These are phyloP conservation scores for Xenopus borealis DNA, from an alignment of 2,113 vertebrate genomes.

Conservation along the genomic window DNA sequence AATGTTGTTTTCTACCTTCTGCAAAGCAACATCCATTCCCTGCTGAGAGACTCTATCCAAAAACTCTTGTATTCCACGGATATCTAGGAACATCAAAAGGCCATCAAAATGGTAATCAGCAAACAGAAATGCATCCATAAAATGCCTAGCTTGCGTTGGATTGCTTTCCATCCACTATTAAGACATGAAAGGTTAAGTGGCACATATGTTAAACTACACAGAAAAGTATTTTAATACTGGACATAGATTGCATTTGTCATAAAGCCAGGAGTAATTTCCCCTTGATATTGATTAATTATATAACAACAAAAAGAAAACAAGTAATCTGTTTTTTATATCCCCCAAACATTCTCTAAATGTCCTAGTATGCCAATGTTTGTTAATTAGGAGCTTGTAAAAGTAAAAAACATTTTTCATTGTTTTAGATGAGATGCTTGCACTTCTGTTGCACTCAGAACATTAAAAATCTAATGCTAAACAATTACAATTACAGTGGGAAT, in stretches of 20 bases:
- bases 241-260: conserved; percentile 34
- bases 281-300: not conserved
- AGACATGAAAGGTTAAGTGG: conserved; percentile 40
- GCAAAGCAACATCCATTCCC: conserved; percentile 97
- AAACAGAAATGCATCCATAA: conserved; percentile 45
- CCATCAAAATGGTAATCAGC: conserved; percentile 52
- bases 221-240: conserved; percentile 25
- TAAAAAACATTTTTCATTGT: not conserved
- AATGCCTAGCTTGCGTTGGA: conserved; percentile 32
- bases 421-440: not conserved
- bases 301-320: not conserved
- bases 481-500: not conserved
- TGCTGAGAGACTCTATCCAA: conserved; percentile 95
- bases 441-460: not conserved
- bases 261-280: not conserved
- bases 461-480: not conserved
- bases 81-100: conserved; percentile 77
- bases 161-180: conserved; percentile 23
- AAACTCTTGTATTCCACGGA: conserved; percentile 96
- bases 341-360: not conserved
- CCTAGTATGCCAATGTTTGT: not conserved
- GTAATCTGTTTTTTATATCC: not conserved
- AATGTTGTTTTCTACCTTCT: conserved; percentile 97
- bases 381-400: not conserved
- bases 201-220: conserved; percentile 39